Base-by-base conservation (phyloP, 2,113 vertebrate species). In the Pao palembangensis region DNA sequence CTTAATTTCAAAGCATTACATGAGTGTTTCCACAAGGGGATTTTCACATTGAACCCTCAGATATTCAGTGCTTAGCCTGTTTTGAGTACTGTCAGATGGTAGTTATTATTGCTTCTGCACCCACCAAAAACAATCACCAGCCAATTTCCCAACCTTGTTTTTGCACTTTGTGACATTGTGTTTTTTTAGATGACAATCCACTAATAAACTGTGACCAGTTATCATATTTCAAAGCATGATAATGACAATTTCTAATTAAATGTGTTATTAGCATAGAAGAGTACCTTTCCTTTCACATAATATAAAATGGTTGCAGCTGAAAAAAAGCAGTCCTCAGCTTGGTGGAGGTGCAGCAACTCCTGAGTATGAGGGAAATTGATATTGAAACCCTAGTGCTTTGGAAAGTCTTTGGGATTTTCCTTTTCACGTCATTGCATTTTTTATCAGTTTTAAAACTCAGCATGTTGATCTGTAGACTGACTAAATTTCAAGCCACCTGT, bases 11-110 rank as follows among this genome's bases (percentile, higher is more conserved):
- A 1, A 38, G 21, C 28, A 61, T 74, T 64, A 63, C 25, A 14
- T 38, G 5, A 67, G 43, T 54, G 6, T 53, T 58, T 58, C 55
- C 66, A 76, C 51, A 28, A 59, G 65, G 55, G 59, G 17, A 17
- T 50, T 51, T 58, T 69, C 21, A 20, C 23, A 46, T 15, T 23
- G 15, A 51, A 59, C 25, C 38, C 41, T 56, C 23, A 50, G 41
- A 31, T 67, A 53, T 12, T 49, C 1, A 13, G 34, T 38, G 11
- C 34, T 38, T 38, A 38, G 34, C 34, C 34, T 38, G 34, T 38
- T 38, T 38, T 38, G 34, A 38, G 34, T 38, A 38, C 34, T 38
- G 8, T 38, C 34, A 38, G 34, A 38, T 38, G 34, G 34, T 6
- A 11, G 34, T 38, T 38, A 38, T 38, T 38, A 38, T 38, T 38